Conservation (phyloP, 1,140 invertebrate genomes). For the Leptinotarsa defecta region DNA sequence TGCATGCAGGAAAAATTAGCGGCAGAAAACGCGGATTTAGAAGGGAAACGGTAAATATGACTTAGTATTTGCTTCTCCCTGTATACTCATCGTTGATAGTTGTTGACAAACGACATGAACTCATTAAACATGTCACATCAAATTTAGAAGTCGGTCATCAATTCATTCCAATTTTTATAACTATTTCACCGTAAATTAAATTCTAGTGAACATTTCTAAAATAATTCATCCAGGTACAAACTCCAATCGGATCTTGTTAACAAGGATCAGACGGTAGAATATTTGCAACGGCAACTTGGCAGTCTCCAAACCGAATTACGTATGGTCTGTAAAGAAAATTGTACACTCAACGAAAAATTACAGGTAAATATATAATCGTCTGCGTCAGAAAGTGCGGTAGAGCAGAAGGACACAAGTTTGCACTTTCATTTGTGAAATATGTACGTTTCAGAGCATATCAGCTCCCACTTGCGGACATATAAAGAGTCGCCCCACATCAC, state of each 20-base stretch:
- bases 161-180: no score
- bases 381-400: no score
- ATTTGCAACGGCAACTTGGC: conserved; percentile 57
- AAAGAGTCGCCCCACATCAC: conserved; percentile 23
- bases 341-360: conserved; percentile 45
- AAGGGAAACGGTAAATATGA: conserved; percentile 60
- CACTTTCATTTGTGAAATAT: no score
- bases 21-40: conserved; percentile 65
- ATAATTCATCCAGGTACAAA: conserved; percentile 56
- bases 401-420: no score
- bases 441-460: conserved; percentile 5
- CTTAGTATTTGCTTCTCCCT: neutral
- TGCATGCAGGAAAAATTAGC: conserved; percentile 67
- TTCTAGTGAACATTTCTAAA: neutral
- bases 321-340: conserved; percentile 50
- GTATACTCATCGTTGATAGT: neutral
- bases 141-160: neutral
- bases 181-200: neutral
- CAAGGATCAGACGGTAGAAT: conserved; percentile 58
- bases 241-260: conserved; percentile 59
- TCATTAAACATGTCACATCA: conserved; percentile 2
- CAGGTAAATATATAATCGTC: conserved; percentile 21
- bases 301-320: conserved; percentile 57
- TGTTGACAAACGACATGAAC: conserved; percentile 15
- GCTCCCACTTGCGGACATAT: conserved; percentile 29